Evolutionary conservation across 1,140 invertebrate genomes (phyloP), one percentile per base, ranked within the genome.

Genomic region (Calephelis virginiensis): DNA sequence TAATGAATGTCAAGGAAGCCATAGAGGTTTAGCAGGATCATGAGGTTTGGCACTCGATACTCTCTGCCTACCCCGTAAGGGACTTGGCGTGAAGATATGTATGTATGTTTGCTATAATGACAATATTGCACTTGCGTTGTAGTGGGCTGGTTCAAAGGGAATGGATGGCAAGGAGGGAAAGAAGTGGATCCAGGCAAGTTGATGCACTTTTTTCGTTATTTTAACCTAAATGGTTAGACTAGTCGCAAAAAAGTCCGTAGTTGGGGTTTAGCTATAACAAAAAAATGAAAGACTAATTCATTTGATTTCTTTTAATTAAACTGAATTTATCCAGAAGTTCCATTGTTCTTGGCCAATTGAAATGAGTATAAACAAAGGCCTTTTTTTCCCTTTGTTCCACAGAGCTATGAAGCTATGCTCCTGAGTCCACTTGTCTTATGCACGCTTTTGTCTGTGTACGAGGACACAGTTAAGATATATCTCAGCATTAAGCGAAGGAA

Each of bases 401-500:
- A 67, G 45, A 65, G 7, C 62, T 49, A 43, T 53, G 48, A 8
- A 56, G 68, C 60, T 61, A 49, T 69, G 60, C 61, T 66, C 45
- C 59, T 60, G 48, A 67, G 67, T 67, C 73, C 70, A 74, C 69
- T 74, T 70, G 64, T 68, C 69, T 71, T 74, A 69, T 73, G 67
- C 66, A 71, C 46, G 56, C 73, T 74, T 74, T 74, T 74, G 69
- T 74, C 63, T 66, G 12, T 59, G 47, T 69, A 49, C 47, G 48
- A 69, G 17, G 14, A 67, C 66, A 69, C 63, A 48, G 65, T 60
- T 62, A 69, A 65, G 28, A 50, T 64, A 40, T 17, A 64, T 53
- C 63, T 64, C 48, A 14, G 63, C 63, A 64, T 64, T 64, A 64
- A 40, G 37, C 48, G 37, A 46, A 64, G 63, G 40, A 38, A 61